Evolutionary conservation across 2,888 invertebrate species (phyloP).

Genomic region (Scaptomyza reducta): DNA sequence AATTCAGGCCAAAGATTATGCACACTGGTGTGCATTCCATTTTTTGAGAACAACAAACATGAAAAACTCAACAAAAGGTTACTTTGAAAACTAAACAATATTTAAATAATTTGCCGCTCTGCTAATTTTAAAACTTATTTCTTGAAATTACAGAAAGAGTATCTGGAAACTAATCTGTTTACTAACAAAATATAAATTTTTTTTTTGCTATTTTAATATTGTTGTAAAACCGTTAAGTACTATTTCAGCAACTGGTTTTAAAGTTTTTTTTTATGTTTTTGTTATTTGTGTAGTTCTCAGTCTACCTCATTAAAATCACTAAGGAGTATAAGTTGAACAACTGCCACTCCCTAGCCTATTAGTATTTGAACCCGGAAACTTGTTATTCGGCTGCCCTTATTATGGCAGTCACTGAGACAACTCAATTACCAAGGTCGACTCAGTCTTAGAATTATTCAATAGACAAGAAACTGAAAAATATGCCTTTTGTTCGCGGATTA

Average conservation of each 20-base stretch:
- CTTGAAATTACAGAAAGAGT: not conserved
- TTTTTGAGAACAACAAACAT: not conserved
- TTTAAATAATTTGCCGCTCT: not conserved
- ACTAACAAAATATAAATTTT: too few species aligned
- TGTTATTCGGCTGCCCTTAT: not conserved
- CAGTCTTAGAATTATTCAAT: not conserved
- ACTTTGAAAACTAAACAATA: too few species aligned
- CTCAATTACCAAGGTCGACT: slow-evolving; percentile 12
- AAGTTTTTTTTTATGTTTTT: not conserved
- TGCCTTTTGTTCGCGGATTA: not conserved
- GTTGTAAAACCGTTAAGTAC: not conserved
- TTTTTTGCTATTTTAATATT: too few species aligned
- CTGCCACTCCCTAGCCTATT: not conserved
- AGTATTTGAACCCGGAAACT: slow-evolving; percentile 3
- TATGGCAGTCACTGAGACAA: slow-evolving; percentile 3
- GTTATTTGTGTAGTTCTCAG: slow-evolving; percentile 10
- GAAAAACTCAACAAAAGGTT: too few species aligned
- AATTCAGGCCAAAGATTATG: slow-evolving; percentile 36
- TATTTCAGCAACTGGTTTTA: not conserved
- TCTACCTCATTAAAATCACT: slow-evolving; percentile 1
- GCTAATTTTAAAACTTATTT: not conserved
- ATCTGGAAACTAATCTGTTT: not conserved
- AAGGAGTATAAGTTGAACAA: not conserved
- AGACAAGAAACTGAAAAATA: not conserved
- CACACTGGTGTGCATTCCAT: slow-evolving; percentile 34